Conservation (phyloP, 2,797 vertebrate species). For the Acipenser transmontanus region DNA sequence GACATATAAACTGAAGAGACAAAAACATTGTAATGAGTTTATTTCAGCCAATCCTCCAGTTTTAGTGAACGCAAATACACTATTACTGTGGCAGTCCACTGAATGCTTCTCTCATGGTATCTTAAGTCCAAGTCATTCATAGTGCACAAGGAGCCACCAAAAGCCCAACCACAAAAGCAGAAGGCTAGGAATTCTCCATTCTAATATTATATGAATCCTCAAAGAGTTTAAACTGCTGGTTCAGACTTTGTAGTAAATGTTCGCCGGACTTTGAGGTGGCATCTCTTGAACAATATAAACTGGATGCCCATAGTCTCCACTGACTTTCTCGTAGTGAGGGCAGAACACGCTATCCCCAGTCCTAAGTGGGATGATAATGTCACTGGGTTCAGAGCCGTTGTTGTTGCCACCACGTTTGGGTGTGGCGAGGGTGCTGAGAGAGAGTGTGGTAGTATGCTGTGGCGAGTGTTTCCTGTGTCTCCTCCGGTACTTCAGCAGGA, state of each 20-base stretch:
- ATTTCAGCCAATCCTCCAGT: background rate
- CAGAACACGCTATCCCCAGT: slow-evolving; percentile 88
- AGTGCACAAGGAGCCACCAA: slow-evolving; percentile 53
- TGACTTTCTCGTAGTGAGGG: slow-evolving; percentile 92
- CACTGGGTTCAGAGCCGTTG: slow-evolving; percentile 88
- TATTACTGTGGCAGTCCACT: background rate
- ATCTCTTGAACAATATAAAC: slow-evolving; percentile 98
- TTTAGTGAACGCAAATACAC: slow-evolving; percentile 1
- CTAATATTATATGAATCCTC: slow-evolving; percentile 31
- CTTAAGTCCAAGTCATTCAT: slow-evolving; percentile 50
- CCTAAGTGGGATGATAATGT: slow-evolving; percentile 85
- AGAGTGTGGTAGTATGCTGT: slow-evolving; percentile 76
- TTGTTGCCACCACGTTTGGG: slow-evolving; percentile 83
- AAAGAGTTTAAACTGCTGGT: slow-evolving; percentile 27
- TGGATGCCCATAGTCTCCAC: slow-evolving; percentile 89
- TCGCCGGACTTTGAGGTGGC: slow-evolving; percentile 87
- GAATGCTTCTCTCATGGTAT: slow-evolving; percentile 3
- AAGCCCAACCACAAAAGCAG: slow-evolving; percentile 57
- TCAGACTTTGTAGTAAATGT: slow-evolving; percentile 91
- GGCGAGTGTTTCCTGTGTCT: slow-evolving; percentile 71
- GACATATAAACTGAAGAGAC: background rate
- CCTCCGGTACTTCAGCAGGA: slow-evolving; percentile 72
- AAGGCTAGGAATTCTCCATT: slow-evolving; percentile 56
- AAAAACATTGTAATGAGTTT: background rate
- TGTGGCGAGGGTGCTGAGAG: slow-evolving; percentile 83